These are phyloP conservation scores for Drosophila insularis DNA, from an alignment of 1,140 invertebrate species.

Conservation along the genomic window DNA sequence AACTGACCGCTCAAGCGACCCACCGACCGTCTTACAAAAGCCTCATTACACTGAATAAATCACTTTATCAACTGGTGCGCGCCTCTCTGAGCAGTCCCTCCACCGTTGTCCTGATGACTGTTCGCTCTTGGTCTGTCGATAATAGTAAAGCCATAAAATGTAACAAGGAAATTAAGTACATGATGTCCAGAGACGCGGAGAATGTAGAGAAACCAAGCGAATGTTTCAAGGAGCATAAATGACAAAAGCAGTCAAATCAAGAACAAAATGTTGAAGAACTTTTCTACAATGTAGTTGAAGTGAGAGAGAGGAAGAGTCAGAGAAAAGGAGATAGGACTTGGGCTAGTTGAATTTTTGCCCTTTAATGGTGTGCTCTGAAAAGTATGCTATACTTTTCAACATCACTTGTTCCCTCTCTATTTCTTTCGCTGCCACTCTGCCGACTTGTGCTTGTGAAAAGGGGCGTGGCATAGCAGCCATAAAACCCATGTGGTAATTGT, in stretches of 20 bases:
- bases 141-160: constrained; percentile 71
- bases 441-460: background rate
- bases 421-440: background rate
- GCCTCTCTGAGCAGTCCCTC: background rate
- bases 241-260: constrained; percentile 75
- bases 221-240: constrained; percentile 61
- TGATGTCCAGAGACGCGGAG: constrained; percentile 25
- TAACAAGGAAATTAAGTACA: constrained; percentile 70
- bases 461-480: constrained; percentile 10
- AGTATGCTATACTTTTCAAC: constrained; percentile 35
- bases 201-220: constrained; percentile 12
- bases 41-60: constrained; percentile 57
- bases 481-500: constrained; percentile 10
- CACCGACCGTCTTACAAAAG: constrained; percentile 25
- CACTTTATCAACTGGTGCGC: constrained; percentile 51
- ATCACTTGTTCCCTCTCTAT: background rate
- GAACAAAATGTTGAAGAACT: constrained; percentile 43
- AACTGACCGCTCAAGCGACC: background rate
- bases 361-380: constrained; percentile 28
- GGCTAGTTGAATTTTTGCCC: constrained; percentile 17
- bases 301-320: constrained; percentile 14
- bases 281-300: constrained; percentile 22
- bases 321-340: background rate
- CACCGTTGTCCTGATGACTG: background rate
- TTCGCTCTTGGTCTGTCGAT: constrained; percentile 41